Evolutionary conservation across 1,140 invertebrate species (phyloP), one percentile per base, ranked within the genome.

Genomic region (Eubasilissa regina): DNA sequence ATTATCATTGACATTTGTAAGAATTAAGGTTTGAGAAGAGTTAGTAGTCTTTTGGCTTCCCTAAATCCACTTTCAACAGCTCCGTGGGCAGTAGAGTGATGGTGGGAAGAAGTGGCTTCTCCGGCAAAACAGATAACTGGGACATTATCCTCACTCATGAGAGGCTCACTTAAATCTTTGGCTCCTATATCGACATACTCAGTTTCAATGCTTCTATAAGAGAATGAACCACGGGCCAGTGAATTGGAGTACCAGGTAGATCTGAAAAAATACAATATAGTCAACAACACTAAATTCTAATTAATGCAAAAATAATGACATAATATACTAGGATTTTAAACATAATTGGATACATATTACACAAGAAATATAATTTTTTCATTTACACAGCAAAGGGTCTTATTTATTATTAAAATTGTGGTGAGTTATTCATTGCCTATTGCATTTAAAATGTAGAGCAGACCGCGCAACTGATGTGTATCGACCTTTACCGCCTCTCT

Each of bases 41-140:
- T 60, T 17, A 81, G 66, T 13, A 81, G 70, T 84, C 92, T 88
- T 56, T 94, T 90, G n/a, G 95, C 95, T 87, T 96, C 95, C 76
- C 94, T 89, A 87, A 92, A 93, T 0, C 95, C 95, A 43, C 92
- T 91, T 86, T 94, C 93, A 3, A 96, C 87, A 0, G 95, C 96
- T 9, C 95, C 95, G 85, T 97, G 95, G 4, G 95, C 95, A 0
- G 94, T 94, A 8, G 93, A 93, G 85, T 92, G 95, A 84, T 90
- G 92, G 81, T 91, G 88, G 43, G 91, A 86, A 79, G 93, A 91
- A 0, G 93, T 93, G 0, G 93, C 93, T 87, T 95, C 94, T 0
- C 94, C 94, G n/a, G 92, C 94, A 84, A 95, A 95, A 77, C 93
- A 89, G 1, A 95, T 83, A 15, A 75, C 35, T 11, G 80, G 80